Evolutionary conservation across 2,113 vertebrate species (phyloP), one percentile per base, ranked within the genome.

Genomic region (Erythrocercus mccallii): DNA sequence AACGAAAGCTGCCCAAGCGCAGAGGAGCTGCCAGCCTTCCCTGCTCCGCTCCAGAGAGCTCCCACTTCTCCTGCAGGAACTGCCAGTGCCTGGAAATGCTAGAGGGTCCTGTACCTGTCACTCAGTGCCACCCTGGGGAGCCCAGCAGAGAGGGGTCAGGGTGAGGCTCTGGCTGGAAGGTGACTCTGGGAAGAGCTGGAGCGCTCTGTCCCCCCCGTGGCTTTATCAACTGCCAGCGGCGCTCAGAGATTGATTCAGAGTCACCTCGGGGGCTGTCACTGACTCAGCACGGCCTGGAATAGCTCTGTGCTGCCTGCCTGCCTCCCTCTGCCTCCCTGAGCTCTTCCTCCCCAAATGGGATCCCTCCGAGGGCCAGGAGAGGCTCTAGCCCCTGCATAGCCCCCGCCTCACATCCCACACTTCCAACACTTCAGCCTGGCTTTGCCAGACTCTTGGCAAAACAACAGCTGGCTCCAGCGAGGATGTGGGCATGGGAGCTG

Each of bases 141-240:
- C 40, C 61, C 40, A n/a, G 70, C 47, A 74, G 53, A 44, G 77
- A 45, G 33, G 60, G 60, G 12, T 17, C 28, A 62, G 56, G 64
- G 22, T 37, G 18, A 62, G 35, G 48, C 35, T 42, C 12, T n/a
- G 70, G 14, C 38, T 38, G 78, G 33, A 60, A 53, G 54, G 37
- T 1, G 45, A 8, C 61, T 24, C 48, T 4, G 11, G 51, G 71
- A 23, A 51, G n/a, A 69, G 64, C 53, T 37, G 81, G 38, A 61
- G 54, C 0, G 5, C 53, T 53, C 45, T 0, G 0, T 18, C 25
- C 79, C 47, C 6, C 28, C 24, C 9, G 8, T 12, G 61, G 20
- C 73, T 82, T 51, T 38, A 88, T 15, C 2, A 35, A 69, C 66
- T 37, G 74, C 76, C 54, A 25, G 77, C 1, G 1, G 5, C 0